phyloP scores from a whole-genome alignment of 2,113 vertebrate genomes.

The Actinemys pallida region DNA sequence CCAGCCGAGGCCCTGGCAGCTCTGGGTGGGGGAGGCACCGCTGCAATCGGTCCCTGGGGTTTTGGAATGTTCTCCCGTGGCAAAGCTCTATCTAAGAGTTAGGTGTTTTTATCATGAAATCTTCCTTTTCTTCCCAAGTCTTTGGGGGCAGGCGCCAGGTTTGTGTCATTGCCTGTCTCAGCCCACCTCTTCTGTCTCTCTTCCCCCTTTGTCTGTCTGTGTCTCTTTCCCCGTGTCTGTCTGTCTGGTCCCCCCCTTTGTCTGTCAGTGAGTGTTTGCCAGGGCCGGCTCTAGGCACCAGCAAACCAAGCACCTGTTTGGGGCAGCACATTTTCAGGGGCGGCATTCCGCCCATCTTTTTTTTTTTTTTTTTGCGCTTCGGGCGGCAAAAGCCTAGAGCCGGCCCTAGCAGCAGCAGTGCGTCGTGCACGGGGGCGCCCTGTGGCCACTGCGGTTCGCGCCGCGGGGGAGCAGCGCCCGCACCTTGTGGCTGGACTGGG shows the following conservation, averaged over 20 bases:
- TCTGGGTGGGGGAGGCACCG: background rate
- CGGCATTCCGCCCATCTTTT: no score
- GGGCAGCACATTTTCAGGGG: no score
- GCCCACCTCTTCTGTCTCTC: background rate
- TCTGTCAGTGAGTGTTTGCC: background rate
- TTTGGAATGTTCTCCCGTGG: background rate
- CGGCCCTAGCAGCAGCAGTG: no score
- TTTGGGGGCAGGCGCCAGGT: background rate
- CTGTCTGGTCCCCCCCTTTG: background rate
- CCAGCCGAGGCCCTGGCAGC: background rate
- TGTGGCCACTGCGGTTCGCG: no score
- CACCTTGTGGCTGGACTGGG: no score
- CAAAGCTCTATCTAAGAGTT: background rate
- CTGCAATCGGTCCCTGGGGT: background rate
- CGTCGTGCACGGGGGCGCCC: no score
- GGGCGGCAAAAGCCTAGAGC: no score
- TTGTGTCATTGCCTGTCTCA: background rate
- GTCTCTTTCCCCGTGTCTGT: background rate
- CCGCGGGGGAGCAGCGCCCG: no score
- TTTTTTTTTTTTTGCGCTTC: no score
- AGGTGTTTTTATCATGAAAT: background rate
- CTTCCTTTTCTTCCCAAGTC: background rate
- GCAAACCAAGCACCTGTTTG: no score
- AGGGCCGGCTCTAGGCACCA: no score
- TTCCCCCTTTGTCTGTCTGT: no score